Evolutionary conservation across 2,113 vertebrate species (phyloP), one percentile per base, ranked within the genome.

Genomic region (Gambusia holbrooki): DNA sequence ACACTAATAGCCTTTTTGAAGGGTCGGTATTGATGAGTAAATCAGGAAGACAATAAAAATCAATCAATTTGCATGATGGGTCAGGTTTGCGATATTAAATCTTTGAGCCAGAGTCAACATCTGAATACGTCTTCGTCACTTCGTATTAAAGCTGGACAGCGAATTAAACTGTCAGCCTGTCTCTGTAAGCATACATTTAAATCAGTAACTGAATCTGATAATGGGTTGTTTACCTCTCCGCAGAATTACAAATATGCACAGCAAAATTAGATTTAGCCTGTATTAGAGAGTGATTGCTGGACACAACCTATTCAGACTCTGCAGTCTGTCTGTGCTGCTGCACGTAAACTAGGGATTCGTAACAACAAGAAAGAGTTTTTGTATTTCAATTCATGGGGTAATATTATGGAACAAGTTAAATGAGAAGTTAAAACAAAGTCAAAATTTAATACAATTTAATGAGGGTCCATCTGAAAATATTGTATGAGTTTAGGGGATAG

Each of bases 211-310:
- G 58, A 42, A 40, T 82, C 45, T 76, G 33, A 67, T 6, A 40
- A 29, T 4, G 17, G 4, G 2, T 51, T 37, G 2, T 32, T 77
- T 61, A 15, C 71, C 30, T 58, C n/a, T 3, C 5, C 2, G n/a
- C 33, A 48, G 28, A 67, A 69, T 62, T 58, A 45, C 28, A 74
- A 64, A 17, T 71, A 32, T 71, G 25, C 0, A 2, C n/a, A n/a
- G n/a, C 37, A 60, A 75, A 73, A 77, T 48, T 48, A 37, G 17
- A 66, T 19, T 65, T 60, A 29, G 42, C 28, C 28, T 68, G 15
- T 35, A 74, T 78, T 65, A 85, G 71, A 15, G 2, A 66, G 1
- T n/a, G 12, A 54, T 81, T 71, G 29, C 27, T 69, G 30, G 35
- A 42, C 48, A 62, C 27, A 77, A 28, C 25, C 2, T 14, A 17